Percentiles rank a stretch among this genome's conserved stretches.
Evolutionary conservation across 2,797 vertebrate genomes (phyloP).

Genomic region (Rhinella marina): DNA sequence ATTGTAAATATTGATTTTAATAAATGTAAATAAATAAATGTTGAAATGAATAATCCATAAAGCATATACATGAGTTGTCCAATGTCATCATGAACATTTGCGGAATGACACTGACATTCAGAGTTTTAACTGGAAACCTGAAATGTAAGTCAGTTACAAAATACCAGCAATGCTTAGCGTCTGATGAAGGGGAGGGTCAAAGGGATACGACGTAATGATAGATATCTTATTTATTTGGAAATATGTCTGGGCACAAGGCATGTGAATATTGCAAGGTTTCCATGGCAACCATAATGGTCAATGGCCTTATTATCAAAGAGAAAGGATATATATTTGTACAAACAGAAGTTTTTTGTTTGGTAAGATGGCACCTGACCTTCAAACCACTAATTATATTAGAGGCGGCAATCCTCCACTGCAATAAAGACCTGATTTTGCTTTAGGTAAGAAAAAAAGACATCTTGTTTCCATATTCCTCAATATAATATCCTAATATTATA

Average conservation of each 20-base stretch:
- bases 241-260: not conserved
- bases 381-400: not conserved
- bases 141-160: not conserved
- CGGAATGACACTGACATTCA: not conserved
- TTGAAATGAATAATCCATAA: not conserved
- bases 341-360: not conserved
- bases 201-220: not conserved
- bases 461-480: too few relatives aligned
- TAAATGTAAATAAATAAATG: too few relatives aligned
- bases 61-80: not conserved
- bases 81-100: not conserved
- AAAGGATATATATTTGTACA: too few relatives aligned
- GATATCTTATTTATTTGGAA: not conserved
- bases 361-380: not conserved
- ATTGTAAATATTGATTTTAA: not conserved
- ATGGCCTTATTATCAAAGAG: not conserved
- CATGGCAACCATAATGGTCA: not conserved
- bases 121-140: slow-evolving; percentile 5
- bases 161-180: not conserved
- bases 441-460: not conserved
- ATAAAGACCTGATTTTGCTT: not conserved
- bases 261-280: not conserved
- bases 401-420: not conserved
- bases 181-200: not conserved
- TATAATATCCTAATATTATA: too few relatives aligned